Evolutionary conservation across 2,888 invertebrate genomes (phyloP), one percentile per base, ranked within the genome.

Genomic region (Pollenia griseotomentosa): DNA sequence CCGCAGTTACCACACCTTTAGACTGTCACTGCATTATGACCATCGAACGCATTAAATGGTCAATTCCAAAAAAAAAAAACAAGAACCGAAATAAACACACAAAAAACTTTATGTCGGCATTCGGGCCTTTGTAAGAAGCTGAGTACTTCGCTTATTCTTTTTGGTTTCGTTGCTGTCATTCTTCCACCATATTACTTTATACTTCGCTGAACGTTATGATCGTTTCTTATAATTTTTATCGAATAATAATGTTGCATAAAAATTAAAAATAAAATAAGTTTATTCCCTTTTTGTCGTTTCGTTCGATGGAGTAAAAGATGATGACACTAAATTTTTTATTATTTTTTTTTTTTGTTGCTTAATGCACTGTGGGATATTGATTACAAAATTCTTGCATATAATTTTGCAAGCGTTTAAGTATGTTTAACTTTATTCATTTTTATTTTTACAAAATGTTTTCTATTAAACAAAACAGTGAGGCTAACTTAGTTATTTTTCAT

Each of bases 141-240:
- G 83, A 68, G 70, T 46, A 70, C 14, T 77, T 77, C 14, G 33
- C 44, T 57, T 65, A 46, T 73, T 55, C 46, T 23, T 61, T 46
- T 55, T 63, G 46, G 16, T 63, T 65, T 33, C 12, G 33, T 16
- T 73, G 77, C 84, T 80, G 84, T 85, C 84, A 85, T 68, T 77
- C 68, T 74, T 81, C 86, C 84, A 78, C 83, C 81, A 83, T 86
- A 73, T 86, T 83, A 75, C 46, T 71, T 78, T 66, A 73, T 73
- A 83, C 82, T 46, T 78, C 46, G 68, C 65, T 83, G 83, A 73
- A 80, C 87, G 77, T 81, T 84, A 63, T 84, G 87, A 87, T 87
- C 84, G 77, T 83, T 86, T 89, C 89, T 90, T 90, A 92, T 91
- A 91, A 90, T 92, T 92, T 86, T 92, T 91, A 91, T 92, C 91